Evolutionary conservation across 2,113 vertebrate species (phyloP).

Genomic region (Caracal caracal): DNA sequence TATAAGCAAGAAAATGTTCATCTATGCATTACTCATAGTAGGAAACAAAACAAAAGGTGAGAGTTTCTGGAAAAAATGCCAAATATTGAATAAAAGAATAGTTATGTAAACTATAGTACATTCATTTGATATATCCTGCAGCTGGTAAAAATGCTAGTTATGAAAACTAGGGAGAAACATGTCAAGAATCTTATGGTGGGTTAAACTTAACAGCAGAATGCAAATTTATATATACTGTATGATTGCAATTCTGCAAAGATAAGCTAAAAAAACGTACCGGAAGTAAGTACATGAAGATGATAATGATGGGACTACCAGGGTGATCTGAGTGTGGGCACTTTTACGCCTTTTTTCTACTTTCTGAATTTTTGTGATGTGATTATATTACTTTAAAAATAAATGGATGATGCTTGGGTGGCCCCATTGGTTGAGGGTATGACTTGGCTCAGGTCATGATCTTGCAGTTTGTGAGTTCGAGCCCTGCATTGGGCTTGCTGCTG

Average conservation of each 20-base stretch:
- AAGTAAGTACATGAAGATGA: constrained; percentile 47
- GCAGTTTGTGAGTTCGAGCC: too few relatives aligned
- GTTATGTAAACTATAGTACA: background rate
- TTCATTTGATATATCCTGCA: constrained; percentile 8
- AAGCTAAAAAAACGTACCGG: background rate
- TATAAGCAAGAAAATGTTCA: constrained; percentile 36
- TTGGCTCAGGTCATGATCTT: too few relatives aligned
- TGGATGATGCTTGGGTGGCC: too few relatives aligned
- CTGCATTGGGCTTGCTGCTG: too few relatives aligned
- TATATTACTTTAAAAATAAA: constrained; percentile 45
- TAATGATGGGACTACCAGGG: background rate
- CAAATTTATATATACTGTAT: background rate
- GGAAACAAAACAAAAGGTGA: background rate
- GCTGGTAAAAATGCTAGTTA: constrained; percentile 38
- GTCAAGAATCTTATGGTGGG: background rate
- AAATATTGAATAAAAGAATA: constrained; percentile 39
- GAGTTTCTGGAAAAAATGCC: background rate
- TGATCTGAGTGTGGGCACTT: background rate
- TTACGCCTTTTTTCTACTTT: constrained; percentile 12
- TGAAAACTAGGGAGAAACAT: constrained; percentile 29
- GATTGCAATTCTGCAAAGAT: constrained; percentile 29
- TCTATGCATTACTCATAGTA: constrained; percentile 17
- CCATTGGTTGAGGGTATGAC: too few relatives aligned
- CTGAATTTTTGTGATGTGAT: background rate
- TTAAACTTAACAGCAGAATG: constrained; percentile 36